These are phyloP conservation scores for Zaprionus capensis DNA, from an alignment of 1,140 invertebrate species.

Conservation along the genomic window DNA sequence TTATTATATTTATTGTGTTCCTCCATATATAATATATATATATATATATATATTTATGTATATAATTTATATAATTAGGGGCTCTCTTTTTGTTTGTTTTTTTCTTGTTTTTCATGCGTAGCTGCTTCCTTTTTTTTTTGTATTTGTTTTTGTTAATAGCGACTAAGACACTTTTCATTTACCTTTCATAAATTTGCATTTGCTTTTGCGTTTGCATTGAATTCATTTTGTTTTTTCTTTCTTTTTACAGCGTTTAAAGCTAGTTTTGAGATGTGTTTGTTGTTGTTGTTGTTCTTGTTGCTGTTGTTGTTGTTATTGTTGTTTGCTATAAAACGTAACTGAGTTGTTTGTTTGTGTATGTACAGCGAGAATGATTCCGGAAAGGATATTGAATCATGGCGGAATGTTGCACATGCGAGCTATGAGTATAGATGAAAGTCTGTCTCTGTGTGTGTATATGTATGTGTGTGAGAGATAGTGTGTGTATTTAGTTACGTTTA, in stretches of 20 bases:
- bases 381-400: slow-evolving; percentile 47
- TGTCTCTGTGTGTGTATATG: slow-evolving; percentile 8
- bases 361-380: slow-evolving; percentile 53
- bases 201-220: slow-evolving; percentile 45
- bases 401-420: slow-evolving; percentile 73
- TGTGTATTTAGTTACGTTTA: background rate
- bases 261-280: slow-evolving; percentile 71
- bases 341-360: slow-evolving; percentile 27
- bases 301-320: background rate
- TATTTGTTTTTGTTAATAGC: slow-evolving; percentile 56
- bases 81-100: slow-evolving; percentile 46
- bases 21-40: slow-evolving; percentile 43
- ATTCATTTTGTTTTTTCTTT: slow-evolving; percentile 31
- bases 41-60: slow-evolving; percentile 20
- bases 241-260: slow-evolving; percentile 72
- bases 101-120: slow-evolving; percentile 34
- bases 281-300: slow-evolving; percentile 9
- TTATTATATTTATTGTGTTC: slow-evolving; percentile 37
- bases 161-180: slow-evolving; percentile 77
- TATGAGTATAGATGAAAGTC: slow-evolving; percentile 36
- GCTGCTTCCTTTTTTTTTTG: slow-evolving; percentile 32
- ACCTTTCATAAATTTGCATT: slow-evolving; percentile 64
- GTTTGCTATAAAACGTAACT: background rate
- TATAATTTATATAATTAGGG: slow-evolving; percentile 53
- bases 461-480: slow-evolving; percentile 10